Conservation (phyloP, 2,113 vertebrate genomes). For the Corvus moneduloides region DNA sequence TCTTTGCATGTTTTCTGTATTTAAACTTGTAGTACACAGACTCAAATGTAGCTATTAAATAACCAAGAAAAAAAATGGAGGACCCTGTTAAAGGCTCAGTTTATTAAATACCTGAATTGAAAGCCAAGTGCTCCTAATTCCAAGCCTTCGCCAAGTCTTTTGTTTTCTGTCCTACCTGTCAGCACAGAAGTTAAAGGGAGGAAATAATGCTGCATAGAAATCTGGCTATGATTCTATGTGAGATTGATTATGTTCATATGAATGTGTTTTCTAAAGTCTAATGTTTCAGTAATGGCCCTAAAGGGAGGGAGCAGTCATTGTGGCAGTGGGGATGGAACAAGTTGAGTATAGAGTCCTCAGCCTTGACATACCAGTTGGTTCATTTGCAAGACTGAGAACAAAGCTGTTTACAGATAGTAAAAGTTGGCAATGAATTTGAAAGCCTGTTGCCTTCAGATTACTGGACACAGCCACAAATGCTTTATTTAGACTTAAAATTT, state of each 20-base stretch:
- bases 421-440: slow-evolving; percentile 46
- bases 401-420: slow-evolving; percentile 57
- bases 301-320: slow-evolving; percentile 47
- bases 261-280: slow-evolving; percentile 60
- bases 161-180: slow-evolving; percentile 6
- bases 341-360: slow-evolving; percentile 33
- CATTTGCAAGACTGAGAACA: slow-evolving; percentile 65
- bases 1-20: not conserved
- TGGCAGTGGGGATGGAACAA: slow-evolving; percentile 17
- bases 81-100: not conserved
- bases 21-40: not conserved
- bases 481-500: slow-evolving; percentile 53
- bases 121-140: not conserved
- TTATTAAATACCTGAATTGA: not conserved
- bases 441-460: slow-evolving; percentile 33
- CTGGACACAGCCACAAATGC: not conserved
- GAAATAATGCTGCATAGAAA: slow-evolving; percentile 42
- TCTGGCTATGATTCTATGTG: not conserved
- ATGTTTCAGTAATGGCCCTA: slow-evolving; percentile 54
- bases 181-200: not conserved
- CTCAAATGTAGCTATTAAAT: not conserved
- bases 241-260: slow-evolving; percentile 30
- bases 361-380: slow-evolving; percentile 51
- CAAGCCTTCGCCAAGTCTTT: not conserved
- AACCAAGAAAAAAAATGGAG: not conserved